These are phyloP conservation scores for Pimephales promelas DNA, from an alignment of 2,113 vertebrate genomes.

Conservation along the genomic window DNA sequence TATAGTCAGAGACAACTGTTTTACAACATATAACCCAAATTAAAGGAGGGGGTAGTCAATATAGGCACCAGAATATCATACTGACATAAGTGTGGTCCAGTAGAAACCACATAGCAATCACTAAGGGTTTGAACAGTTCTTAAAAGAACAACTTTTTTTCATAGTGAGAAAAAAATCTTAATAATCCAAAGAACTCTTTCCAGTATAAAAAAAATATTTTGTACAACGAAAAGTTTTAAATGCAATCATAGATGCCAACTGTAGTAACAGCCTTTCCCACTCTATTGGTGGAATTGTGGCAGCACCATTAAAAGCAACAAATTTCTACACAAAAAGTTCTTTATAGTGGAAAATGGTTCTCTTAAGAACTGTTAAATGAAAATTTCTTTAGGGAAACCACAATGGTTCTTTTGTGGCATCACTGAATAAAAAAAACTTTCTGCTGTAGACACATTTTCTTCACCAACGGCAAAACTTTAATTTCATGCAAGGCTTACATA, in stretches of 20 bases:
- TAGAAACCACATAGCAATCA: no score
- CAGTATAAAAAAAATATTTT: no score
- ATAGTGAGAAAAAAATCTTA: no score
- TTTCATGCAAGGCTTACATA: constrained; percentile 14
- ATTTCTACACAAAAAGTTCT: background rate
- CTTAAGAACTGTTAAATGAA: background rate
- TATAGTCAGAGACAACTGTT: background rate
- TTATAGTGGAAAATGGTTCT: background rate
- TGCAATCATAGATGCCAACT: no score
- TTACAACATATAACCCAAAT: constrained; percentile 3
- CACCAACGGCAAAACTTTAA: background rate
- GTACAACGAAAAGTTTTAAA: no score
- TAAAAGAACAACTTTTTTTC: no score
- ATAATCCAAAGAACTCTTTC: no score
- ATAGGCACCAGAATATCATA: background rate
- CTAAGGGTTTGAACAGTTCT: no score
- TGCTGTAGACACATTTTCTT: background rate
- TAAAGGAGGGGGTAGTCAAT: background rate
- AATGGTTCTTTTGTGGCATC: background rate
- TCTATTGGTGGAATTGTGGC: no score
- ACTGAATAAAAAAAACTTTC: background rate
- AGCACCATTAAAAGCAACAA: background rate
- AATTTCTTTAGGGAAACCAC: background rate
- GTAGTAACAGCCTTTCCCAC: no score
- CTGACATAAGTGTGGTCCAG: background rate